Evolutionary conservation across 1,140 invertebrate species (phyloP), one percentile per base, ranked within the genome.

Genomic region (Megalonaias nervosa): DNA sequence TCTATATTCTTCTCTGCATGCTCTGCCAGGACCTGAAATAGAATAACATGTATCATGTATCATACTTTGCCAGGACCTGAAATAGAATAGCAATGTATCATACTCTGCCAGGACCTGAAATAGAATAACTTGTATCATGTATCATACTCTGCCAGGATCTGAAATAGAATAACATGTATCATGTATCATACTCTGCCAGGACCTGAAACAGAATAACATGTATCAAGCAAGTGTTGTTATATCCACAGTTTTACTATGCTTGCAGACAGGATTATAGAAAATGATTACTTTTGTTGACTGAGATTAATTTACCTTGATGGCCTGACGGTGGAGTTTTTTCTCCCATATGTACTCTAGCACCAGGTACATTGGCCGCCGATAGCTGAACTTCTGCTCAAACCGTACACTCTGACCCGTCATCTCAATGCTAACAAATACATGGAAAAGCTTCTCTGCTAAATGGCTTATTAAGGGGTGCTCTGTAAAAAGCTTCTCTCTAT

Each of bases 381-480:
- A 99, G 89, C 98, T 97, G 88, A 99, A 99, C 91, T 99, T 99
- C 90, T 99, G 96, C 89, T 99, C 97, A 92, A 99, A 99, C 86
- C 96, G 94, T 13, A 99, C 97, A 89, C 94, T 96, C 89, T 98
- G 95, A 0, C 97, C 97, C 4, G 97, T 98, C 95, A 98, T 97
- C 92, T 99, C 97, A 75, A 99, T 99, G 76, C 96, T 96, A 58
- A 99, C 97, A 91, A 99, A 99, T 5, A 99, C 97, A 86, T 97
- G 93, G 26, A 98, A 90, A 67, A 98, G 91, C 86, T 94, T 94
- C 68, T 92, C 90, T 21, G 95, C 93, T 80, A 97, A 93, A 91
- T 95, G 92, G 67, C 92, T 82, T 48, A 94, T 92, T 90, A 96
- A 93, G 3, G 94, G 93, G 92, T 98, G 96, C 65, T 93, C 92